Percentiles rank a stretch among this genome's conserved stretches.
Conservation (phyloP, 2,113 vertebrate species). For the Hemicordylus capensis region DNA sequence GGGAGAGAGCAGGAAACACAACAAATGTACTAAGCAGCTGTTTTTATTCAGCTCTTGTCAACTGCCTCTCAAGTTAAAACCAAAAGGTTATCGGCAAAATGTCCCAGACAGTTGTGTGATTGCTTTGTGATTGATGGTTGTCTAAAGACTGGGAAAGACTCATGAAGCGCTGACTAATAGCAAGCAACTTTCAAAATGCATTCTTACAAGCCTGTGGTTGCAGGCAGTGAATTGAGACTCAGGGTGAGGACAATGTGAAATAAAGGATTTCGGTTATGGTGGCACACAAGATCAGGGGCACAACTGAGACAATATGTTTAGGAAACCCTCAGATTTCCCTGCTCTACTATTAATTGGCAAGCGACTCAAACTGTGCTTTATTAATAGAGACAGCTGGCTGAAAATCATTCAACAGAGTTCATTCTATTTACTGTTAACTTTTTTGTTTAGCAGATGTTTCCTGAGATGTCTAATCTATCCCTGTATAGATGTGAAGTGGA, state of each 20-base stretch:
- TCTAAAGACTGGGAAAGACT: slow-evolving; percentile 19
- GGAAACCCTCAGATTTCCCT: slow-evolving; percentile 21
- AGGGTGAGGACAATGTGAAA: background rate
- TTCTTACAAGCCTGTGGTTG: background rate
- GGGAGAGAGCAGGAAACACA: slow-evolving; percentile 20
- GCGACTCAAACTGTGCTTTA: slow-evolving; percentile 47
- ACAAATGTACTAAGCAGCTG: slow-evolving; percentile 22
- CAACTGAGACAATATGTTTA: background rate
- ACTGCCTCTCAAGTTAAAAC: slow-evolving; percentile 5
- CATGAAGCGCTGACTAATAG: slow-evolving; percentile 15
- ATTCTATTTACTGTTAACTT: slow-evolving; percentile 66
- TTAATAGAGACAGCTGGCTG: slow-evolving; percentile 61
- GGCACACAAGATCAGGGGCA: background rate
- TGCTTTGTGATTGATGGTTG: slow-evolving; percentile 45
- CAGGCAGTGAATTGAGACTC: background rate
- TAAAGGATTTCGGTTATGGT: background rate
- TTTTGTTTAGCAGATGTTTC: slow-evolving; percentile 73
- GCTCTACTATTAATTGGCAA: slow-evolving; percentile 37
- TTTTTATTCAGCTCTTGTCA: slow-evolving; percentile 53
- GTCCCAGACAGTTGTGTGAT: slow-evolving; percentile 37
- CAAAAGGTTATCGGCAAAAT: background rate
- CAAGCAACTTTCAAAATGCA: background rate
- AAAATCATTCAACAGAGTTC: slow-evolving; percentile 45
- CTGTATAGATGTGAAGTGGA: slow-evolving; percentile 9
- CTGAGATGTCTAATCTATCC: slow-evolving; percentile 53